Evolutionary conservation across 2,888 invertebrate species (phyloP).

Genomic region (Helicoverpa assulta): DNA sequence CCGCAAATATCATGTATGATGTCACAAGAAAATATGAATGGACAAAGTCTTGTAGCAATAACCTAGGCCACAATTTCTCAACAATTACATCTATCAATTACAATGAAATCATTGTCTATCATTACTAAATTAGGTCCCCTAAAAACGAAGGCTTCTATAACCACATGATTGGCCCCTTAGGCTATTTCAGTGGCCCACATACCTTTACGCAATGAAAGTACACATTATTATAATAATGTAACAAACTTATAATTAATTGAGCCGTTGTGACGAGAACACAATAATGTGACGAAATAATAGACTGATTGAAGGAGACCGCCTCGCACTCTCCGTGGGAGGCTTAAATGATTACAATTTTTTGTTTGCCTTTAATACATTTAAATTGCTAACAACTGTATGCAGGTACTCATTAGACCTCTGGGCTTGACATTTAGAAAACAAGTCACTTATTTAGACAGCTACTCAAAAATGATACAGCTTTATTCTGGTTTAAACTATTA

Average conservation of each 20-base stretch:
- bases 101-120: conserved; percentile 19
- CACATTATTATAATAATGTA: conserved; percentile 42
- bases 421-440: no score
- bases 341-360: background rate
- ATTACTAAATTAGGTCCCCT: conserved; percentile 29
- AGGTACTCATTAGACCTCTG: no score
- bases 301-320: background rate
- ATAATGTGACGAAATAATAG: conserved; percentile 30
- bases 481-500: no score
- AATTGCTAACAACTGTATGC: background rate
- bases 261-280: conserved; percentile 30
- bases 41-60: background rate
- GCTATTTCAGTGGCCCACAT: conserved; percentile 52
- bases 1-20: no score
- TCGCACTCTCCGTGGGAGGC: background rate
- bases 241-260: conserved; percentile 49
- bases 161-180: conserved; percentile 34
- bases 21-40: background rate
- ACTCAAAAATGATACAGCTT: no score
- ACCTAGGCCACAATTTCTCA: conserved; percentile 11
- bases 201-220: conserved; percentile 45
- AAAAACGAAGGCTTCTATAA: conserved; percentile 29
- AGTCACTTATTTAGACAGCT: no score
- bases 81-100: conserved; percentile 20
- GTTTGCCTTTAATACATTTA: background rate